Evolutionary conservation across 2,113 vertebrate species (phyloP).

Genomic region (Dipodomys ordii): DNA sequence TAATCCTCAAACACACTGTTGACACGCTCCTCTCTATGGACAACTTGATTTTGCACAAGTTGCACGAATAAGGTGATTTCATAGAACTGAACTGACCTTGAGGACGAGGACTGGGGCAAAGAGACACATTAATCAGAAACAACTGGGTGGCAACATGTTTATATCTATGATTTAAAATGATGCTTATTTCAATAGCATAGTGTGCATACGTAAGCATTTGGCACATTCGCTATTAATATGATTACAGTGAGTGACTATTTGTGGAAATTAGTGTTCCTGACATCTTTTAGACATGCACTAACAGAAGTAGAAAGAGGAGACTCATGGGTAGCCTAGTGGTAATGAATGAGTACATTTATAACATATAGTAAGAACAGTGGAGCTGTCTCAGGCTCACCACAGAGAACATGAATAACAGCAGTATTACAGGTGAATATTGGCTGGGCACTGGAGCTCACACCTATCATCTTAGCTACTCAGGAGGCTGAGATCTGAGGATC

Average conservation of each 20-base stretch:
- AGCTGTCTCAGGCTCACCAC: neutral
- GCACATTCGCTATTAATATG: conserved; percentile 9
- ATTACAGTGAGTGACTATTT: conserved; percentile 20
- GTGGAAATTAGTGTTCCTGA: conserved; percentile 2
- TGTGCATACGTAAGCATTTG: neutral
- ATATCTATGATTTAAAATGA: neutral
- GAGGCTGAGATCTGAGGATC: neutral
- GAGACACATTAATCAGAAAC: neutral
- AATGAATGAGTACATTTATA: neutral
- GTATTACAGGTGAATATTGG: neutral
- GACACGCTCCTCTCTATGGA: too few species aligned
- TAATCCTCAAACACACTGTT: neutral
- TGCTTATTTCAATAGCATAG: neutral
- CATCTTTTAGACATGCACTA: neutral
- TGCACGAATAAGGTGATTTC: neutral
- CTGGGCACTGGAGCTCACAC: too few species aligned
- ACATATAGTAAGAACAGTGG: neutral
- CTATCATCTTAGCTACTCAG: too few species aligned
- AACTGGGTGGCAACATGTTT: neutral
- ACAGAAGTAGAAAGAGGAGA: neutral
- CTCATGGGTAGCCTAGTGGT: neutral
- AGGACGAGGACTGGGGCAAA: neutral
- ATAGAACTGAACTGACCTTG: neutral
- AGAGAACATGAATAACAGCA: neutral
- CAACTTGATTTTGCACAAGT: neutral